Conservation (phyloP, 30 jellyfish, hydroid and myxozoan species). For the Aurelia aurita complex sp. Pacific region DNA sequence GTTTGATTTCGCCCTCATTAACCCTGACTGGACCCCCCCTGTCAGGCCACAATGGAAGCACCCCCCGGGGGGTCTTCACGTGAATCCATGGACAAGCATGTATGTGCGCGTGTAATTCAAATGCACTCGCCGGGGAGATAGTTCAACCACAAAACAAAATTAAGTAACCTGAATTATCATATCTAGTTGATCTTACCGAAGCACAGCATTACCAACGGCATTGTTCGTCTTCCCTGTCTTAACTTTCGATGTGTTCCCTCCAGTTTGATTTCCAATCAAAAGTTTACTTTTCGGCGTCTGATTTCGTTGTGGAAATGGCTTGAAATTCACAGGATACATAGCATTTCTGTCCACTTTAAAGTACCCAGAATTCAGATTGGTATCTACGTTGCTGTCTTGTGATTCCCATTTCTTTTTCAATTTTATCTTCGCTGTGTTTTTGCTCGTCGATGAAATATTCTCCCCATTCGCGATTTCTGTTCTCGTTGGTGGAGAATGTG, state of each 20-base stretch:
- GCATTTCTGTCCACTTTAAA: constrained; percentile 75
- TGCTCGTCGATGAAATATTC: constrained; percentile 1
- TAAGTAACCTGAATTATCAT: too few species aligned
- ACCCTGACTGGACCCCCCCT: too few species aligned
- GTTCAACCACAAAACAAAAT: too few species aligned
- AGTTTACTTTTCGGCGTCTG: constrained; percentile 52
- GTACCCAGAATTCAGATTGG: constrained; percentile 30
- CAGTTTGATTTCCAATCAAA: constrained; percentile 30
- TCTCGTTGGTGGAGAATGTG: not conserved
- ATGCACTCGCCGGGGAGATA: too few species aligned
- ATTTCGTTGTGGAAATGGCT: constrained; percentile 87
- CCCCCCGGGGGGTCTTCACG: too few species aligned
- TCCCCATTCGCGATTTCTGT: not conserved
- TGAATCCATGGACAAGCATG: too few species aligned
- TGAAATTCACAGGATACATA: constrained; percentile 80
- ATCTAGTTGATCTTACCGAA: not conserved
- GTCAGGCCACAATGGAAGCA: too few species aligned
- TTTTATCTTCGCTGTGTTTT: not conserved
- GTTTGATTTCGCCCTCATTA: too few species aligned
- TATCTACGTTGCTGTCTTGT: constrained; percentile 9
- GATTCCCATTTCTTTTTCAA: constrained; percentile 3
- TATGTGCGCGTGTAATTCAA: too few species aligned
- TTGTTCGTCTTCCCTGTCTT: constrained; percentile 4
- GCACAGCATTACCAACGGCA: not conserved
- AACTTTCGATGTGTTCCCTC: constrained; percentile 2